A percentile compares a stretch with the other conserved stretches of the same genome.
These are phyloP conservation scores for Phylloscopus trochiloides DNA, from an alignment of 2,113 vertebrate genomes.

Conservation along the genomic window DNA sequence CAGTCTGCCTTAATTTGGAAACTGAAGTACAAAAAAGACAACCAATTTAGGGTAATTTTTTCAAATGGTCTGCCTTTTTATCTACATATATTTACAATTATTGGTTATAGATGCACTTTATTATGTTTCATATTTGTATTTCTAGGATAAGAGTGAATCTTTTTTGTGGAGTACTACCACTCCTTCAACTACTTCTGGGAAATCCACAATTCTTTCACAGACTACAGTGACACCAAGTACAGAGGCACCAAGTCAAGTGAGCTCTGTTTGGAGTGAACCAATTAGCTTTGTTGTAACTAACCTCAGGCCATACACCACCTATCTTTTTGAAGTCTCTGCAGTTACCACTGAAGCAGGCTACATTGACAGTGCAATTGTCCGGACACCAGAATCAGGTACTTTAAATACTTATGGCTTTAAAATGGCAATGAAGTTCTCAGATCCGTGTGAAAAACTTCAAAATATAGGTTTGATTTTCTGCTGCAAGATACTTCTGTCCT, in stretches of 20 bases:
- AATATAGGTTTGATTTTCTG: not conserved
- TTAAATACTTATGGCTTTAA: conserved; percentile 62
- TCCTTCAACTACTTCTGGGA: conserved; percentile 73
- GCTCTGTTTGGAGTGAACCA: conserved; percentile 87
- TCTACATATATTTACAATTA: not conserved
- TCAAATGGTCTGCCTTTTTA: not conserved
- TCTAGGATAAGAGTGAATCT: conserved; percentile 90
- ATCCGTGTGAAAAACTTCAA: not conserved
- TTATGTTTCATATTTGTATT: not conserved
- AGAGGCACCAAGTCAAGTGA: conserved; percentile 72
- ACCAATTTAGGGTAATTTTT: not conserved
- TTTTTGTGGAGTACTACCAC: conserved; percentile 89
- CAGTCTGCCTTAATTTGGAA: not conserved
- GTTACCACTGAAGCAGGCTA: conserved; percentile 93
- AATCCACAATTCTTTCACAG: conserved; percentile 69
- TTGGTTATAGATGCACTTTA: not conserved
- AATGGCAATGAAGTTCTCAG: not conserved
- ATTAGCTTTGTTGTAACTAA: conserved; percentile 87
- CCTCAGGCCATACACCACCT: conserved; percentile 89
- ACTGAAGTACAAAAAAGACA: not conserved
- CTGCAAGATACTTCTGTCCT: not conserved
- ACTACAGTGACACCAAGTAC: conserved; percentile 62
- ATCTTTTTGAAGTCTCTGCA: conserved; percentile 96
- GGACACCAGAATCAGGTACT: conserved; percentile 92
- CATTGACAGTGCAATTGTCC: conserved; percentile 89